Evolutionary conservation across 2,113 vertebrate species (phyloP).

Genomic region (Cyrtonyx montezumae): DNA sequence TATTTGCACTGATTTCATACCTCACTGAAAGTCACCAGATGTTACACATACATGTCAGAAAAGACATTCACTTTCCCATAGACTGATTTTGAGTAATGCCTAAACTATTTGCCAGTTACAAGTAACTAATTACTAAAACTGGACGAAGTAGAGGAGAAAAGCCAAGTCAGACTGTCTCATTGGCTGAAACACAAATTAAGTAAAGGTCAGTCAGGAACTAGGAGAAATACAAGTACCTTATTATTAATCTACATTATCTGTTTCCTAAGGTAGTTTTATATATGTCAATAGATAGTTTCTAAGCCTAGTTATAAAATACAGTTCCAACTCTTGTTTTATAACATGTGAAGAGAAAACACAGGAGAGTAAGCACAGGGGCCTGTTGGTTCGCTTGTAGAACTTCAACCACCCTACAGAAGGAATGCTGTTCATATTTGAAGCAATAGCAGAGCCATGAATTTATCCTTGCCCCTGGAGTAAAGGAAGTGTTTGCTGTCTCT

Average conservation of each 20-base stretch:
- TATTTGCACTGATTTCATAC: not conserved
- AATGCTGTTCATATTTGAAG: not conserved
- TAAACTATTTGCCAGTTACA: not conserved
- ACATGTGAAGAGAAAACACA: accelerated
- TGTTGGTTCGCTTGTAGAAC: not conserved
- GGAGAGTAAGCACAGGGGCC: not conserved
- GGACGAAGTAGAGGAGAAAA: not conserved
- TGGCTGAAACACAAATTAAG: not conserved
- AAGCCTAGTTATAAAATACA: not conserved
- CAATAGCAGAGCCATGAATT: not conserved
- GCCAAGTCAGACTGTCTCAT: not conserved
- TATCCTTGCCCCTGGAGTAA: not conserved
- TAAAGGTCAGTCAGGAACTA: not conserved
- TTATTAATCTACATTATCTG: too few species aligned
- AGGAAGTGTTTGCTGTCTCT: not conserved
- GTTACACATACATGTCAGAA: not conserved
- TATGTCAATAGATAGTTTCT: not conserved
- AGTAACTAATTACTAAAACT: too few species aligned
- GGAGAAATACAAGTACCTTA: not conserved
- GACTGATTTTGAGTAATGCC: not conserved
- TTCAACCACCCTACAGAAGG: not conserved
- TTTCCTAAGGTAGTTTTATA: not conserved
- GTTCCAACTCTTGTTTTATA: not conserved
- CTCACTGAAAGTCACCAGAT: not conserved
- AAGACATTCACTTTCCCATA: not conserved